Percentiles rank a stretch among this genome's conserved stretches.
Conservation (phyloP, 2,888 invertebrate genomes). For the Agriopis leucophaearia region DNA sequence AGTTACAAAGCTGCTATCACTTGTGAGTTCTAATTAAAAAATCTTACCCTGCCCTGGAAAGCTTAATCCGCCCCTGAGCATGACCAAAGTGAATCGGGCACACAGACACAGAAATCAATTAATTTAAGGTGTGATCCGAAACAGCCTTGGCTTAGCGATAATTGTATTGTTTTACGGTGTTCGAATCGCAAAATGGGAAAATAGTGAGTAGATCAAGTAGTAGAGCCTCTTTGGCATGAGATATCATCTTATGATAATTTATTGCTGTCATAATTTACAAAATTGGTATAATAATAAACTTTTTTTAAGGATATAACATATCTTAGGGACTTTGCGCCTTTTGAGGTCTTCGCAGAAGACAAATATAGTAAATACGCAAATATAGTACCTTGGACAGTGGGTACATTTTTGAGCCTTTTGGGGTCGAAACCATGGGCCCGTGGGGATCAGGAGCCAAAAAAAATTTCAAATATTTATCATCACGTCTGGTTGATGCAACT, state of each 20-base stretch:
- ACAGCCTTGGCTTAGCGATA: slow-evolving; percentile 55
- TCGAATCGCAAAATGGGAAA: slow-evolving; percentile 11
- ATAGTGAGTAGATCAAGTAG: slow-evolving; percentile 8
- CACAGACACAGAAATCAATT: slow-evolving; percentile 57
- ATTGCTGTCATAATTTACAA: background rate
- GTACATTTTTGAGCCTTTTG: too few species aligned
- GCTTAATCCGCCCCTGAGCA: slow-evolving; percentile 1
- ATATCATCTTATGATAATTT: background rate
- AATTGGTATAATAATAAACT: too few species aligned
- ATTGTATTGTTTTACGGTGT: slow-evolving; percentile 57
- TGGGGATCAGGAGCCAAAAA: too few species aligned
- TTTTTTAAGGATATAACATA: too few species aligned
- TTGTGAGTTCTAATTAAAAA: background rate
- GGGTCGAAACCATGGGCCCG: too few species aligned
- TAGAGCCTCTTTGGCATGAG: background rate
- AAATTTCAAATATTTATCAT: too few species aligned
- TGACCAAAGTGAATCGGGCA: slow-evolving; percentile 34
- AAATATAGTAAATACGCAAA: too few species aligned
- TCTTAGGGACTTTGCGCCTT: too few species aligned
- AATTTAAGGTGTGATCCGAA: slow-evolving; percentile 60
- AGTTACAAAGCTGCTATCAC: background rate
- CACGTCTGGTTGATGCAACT: too few species aligned
- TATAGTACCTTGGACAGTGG: too few species aligned
- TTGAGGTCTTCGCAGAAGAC: too few species aligned
- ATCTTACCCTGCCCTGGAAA: background rate